phyloP scores from a whole-genome alignment of 64 coral and sea anemone species.

The Actinia tenebrosa region DNA sequence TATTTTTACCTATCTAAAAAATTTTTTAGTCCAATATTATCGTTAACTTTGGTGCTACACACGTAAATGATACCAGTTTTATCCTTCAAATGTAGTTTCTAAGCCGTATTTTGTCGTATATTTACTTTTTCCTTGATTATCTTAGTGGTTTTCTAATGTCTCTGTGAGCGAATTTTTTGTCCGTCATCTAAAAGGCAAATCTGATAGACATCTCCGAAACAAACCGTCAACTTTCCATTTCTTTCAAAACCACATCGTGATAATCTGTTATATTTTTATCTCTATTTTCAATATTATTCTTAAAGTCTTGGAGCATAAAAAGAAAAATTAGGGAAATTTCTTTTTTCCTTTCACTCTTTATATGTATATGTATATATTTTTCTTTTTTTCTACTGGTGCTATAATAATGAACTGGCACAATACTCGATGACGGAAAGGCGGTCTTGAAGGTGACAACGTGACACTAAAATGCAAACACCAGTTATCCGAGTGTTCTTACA shows the following conservation, averaged over 20 bases:
- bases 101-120: not conserved
- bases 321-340: not conserved
- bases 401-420: not conserved
- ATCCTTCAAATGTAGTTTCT: not conserved
- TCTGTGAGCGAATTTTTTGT: not conserved
- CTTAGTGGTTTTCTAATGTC: not conserved
- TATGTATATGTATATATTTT: not conserved
- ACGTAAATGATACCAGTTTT: not conserved
- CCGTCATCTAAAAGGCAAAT: not conserved
- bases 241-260: not conserved
- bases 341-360: not conserved
- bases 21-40: not conserved
- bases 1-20: not conserved
- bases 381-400: not conserved
- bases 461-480: not conserved
- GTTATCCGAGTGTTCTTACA: not conserved
- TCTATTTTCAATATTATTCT: not conserved
- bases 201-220: not conserved
- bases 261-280: not conserved
- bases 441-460: not conserved
- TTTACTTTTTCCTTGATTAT: not conserved
- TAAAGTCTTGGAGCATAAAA: not conserved
- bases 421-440: constrained; percentile 22
- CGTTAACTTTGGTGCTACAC: not conserved
- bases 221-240: not conserved